Evolutionary conservation across 2,888 invertebrate genomes (phyloP).

Genomic region (Cheilosia scutellata): DNA sequence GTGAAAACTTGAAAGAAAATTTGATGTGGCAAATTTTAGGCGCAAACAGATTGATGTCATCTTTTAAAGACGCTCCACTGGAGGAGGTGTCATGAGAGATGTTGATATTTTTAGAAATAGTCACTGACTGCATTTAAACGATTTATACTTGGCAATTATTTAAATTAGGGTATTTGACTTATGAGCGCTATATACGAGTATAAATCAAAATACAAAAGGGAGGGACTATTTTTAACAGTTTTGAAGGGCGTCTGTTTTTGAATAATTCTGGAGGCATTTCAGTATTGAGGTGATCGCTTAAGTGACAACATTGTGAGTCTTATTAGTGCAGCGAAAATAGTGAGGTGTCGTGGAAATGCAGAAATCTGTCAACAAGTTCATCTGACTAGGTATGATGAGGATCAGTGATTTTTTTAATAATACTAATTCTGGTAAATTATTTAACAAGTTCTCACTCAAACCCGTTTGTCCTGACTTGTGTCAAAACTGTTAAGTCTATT

Average conservation of each 20-base stretch:
- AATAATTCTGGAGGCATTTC: conserved; percentile 23
- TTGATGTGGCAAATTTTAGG: conserved; percentile 7
- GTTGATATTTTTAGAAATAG: conserved; percentile 33
- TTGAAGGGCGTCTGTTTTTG: conserved; percentile 23
- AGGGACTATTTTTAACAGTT: conserved; percentile 15
- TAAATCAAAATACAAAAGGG: conserved; percentile 8
- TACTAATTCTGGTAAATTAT: too few species aligned
- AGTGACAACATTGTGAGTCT: conserved; percentile 23
- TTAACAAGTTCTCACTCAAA: too few species aligned
- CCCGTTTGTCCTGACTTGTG: too few species aligned
- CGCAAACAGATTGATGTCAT: neutral
- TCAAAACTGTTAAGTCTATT: too few species aligned
- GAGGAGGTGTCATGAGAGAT: conserved; percentile 21
- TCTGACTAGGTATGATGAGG: too few species aligned
- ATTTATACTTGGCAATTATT: conserved; percentile 18
- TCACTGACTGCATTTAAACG: conserved; percentile 1
- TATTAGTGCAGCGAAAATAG: neutral
- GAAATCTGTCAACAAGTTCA: neutral
- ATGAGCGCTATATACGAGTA: conserved; percentile 21
- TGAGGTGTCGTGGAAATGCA: neutral
- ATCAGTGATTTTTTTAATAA: too few species aligned
- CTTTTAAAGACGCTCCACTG: conserved; percentile 21
- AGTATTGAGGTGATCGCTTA: conserved; percentile 43
- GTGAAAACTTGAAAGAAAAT: neutral
- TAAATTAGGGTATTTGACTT: conserved; percentile 51